Conservation (phyloP, 1,140 invertebrate species). For the Mizuhopecten yessoensis region DNA sequence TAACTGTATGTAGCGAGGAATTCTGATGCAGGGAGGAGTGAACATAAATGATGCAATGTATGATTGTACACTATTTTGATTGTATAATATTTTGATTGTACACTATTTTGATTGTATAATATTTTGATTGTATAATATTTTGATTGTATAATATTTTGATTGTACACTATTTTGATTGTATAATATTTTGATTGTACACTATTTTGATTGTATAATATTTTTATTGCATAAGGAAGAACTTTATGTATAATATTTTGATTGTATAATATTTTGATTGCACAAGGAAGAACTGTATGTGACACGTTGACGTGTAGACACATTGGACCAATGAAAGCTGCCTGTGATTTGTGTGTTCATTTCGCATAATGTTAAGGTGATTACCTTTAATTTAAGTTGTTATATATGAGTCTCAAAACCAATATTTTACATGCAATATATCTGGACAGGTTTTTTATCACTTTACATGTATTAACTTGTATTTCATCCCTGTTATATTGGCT, state of each 20-base stretch:
- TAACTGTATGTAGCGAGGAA: no score
- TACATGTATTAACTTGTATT: constrained; percentile 17
- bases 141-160: no score
- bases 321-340: constrained; percentile 30
- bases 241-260: neutral
- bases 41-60: no score
- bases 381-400: neutral
- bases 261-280: neutral
- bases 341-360: constrained; percentile 8
- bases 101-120: no score
- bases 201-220: no score
- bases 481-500: neutral
- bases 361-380: neutral
- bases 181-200: no score
- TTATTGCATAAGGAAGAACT: neutral
- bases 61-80: no score
- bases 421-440: neutral
- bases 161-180: no score
- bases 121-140: no score
- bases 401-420: neutral
- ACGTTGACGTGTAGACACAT: neutral
- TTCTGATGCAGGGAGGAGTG: no score
- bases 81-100: no score
- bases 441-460: constrained; percentile 32
- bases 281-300: neutral